Percentiles rank a stretch among this genome's conserved stretches.
phyloP scores from a whole-genome alignment of 2,888 invertebrate species.

The Eumerus sabulonum region DNA sequence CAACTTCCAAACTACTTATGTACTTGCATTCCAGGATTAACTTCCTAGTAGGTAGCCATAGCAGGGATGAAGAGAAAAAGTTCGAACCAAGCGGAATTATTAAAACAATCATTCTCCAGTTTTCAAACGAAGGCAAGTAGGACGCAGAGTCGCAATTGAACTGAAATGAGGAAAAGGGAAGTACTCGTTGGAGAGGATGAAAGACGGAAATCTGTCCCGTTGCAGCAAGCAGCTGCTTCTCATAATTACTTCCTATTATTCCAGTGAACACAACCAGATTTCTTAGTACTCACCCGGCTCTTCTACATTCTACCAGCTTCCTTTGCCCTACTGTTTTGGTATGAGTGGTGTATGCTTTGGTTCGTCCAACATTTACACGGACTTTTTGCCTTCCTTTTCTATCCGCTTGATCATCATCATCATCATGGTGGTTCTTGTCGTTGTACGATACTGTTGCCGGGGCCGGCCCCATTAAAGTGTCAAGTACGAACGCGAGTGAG shows the following conservation, averaged over 20 bases:
- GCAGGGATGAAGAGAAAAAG: neutral
- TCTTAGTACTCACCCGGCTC: slow-evolving; percentile 15
- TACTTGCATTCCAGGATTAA: slow-evolving; percentile 11
- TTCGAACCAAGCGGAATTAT: neutral
- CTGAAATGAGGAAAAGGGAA: too few species aligned
- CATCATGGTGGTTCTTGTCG: slow-evolving; percentile 12
- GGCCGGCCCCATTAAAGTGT: slow-evolving; percentile 58
- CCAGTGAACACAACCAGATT: slow-evolving; percentile 46
- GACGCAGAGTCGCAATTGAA: too few species aligned
- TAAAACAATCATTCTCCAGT: slow-evolving; percentile 34
- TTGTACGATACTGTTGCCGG: slow-evolving; percentile 6
- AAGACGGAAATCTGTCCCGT: slow-evolving; percentile 13
- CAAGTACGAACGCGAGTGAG: slow-evolving; percentile 43
- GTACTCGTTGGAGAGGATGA: too few species aligned
- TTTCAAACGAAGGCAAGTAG: neutral
- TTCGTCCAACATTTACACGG: too few species aligned
- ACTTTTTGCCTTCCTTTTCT: too few species aligned
- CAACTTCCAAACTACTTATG: too few species aligned
- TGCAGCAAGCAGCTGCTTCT: slow-evolving; percentile 40
- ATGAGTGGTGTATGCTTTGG: too few species aligned
- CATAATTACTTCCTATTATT: slow-evolving; percentile 66
- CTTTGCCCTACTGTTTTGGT: too few species aligned
- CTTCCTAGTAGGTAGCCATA: slow-evolving; percentile 36
- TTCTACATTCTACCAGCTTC: neutral
- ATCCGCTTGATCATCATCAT: neutral